phyloP scores from a whole-genome alignment of 2,797 vertebrate genomes.

The Hemitrygon akajei region DNA sequence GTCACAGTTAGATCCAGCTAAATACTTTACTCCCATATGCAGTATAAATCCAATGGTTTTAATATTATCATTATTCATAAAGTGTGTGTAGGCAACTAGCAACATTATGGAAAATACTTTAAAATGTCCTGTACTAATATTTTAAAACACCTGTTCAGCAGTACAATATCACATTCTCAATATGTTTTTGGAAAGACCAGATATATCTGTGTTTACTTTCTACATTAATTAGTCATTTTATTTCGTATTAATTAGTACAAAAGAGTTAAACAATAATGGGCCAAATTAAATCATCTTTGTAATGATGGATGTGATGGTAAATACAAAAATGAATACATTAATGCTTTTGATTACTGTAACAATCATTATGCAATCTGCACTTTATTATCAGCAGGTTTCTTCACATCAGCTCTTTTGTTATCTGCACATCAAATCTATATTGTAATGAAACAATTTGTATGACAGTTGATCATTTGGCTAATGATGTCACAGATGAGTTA shows the following conservation, averaged over 20 bases:
- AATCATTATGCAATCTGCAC: background rate
- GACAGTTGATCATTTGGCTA: background rate
- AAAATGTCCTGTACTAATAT: background rate
- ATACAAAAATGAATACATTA: background rate
- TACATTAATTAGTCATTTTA: background rate
- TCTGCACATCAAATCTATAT: background rate
- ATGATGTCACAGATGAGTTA: background rate
- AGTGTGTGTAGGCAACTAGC: background rate
- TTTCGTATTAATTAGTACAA: no score
- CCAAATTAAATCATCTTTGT: background rate
- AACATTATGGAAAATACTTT: background rate
- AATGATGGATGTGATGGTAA: slow-evolving; percentile 1
- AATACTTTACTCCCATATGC: background rate
- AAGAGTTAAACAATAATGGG: background rate
- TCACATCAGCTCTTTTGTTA: background rate
- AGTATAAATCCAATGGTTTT: background rate
- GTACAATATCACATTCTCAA: background rate
- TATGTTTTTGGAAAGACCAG: background rate
- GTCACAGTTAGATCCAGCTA: background rate
- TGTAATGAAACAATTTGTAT: background rate
- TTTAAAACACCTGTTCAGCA: background rate
- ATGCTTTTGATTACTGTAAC: background rate
- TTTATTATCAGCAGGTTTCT: no score
- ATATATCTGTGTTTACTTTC: background rate
- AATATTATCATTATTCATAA: background rate